Conservation (phyloP, 2,113 vertebrate genomes). For the Zapus hudsonius region DNA sequence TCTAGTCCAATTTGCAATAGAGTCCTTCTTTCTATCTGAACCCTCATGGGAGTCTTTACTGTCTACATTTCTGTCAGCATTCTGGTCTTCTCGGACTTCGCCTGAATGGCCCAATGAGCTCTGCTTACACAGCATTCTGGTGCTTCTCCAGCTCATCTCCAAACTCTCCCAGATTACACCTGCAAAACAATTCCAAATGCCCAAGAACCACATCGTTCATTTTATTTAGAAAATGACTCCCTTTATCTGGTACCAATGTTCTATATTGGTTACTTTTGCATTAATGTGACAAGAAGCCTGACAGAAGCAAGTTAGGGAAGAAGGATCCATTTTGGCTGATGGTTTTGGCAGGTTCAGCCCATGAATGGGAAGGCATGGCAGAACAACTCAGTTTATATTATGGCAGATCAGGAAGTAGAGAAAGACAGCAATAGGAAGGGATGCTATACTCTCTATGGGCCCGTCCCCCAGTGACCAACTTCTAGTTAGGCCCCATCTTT, state of each 20-base stretch:
- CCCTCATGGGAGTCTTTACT: neutral
- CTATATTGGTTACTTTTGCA: no score
- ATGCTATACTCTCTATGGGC: no score
- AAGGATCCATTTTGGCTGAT: neutral
- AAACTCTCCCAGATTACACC: no score
- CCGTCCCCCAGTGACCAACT: neutral
- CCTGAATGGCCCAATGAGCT: neutral
- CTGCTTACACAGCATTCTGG: neutral
- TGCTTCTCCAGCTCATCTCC: neutral
- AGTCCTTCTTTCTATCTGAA: neutral
- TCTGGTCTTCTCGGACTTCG: neutral
- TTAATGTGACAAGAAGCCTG: neutral
- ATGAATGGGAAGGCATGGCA: neutral
- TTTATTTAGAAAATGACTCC: neutral
- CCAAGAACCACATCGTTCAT: neutral
- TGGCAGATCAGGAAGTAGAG: neutral
- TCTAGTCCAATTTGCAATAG: no score
- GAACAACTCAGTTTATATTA: neutral
- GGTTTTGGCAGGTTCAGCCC: neutral
- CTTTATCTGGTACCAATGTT: neutral
- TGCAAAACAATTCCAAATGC: neutral
- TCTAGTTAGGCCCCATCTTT: neutral
- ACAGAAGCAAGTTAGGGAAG: neutral
- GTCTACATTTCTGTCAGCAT: neutral
- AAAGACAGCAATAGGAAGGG: neutral